Base-by-base conservation (phyloP, 2,797 vertebrate genomes). In the Enteromius radiatus region DNA sequence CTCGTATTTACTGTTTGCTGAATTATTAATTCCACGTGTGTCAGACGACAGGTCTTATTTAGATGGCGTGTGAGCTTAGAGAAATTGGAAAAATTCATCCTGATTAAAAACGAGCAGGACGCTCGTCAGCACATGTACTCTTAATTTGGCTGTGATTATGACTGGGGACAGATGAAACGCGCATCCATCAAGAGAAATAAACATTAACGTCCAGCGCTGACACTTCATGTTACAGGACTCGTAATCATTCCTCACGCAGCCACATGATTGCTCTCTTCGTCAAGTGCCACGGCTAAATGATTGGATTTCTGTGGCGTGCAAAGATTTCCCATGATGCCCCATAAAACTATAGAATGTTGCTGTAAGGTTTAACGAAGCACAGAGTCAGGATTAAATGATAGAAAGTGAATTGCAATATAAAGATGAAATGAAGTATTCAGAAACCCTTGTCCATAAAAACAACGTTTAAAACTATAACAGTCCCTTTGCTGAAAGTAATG, bases 251-350 rank as follows among this genome's bases (percentile, higher is more conserved):
- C 68, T 38, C 28, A 31, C 63, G 19, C 61, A 54, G 81, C 56
- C 81, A 83, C 47, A 82, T 52, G 77, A 78, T 64, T 41, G 38
- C 61, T 49, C 64, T 70, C 12, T 36, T 33, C 61, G 36, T 81
- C 64, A 77, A 77, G 23, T 41, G 47, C 26, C 41, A 47, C 54
- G 38, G 65, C n/a, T 76, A 36, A 83, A 86, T 76, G 71, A 85
- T 81, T 78, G 4, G 67, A 75, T 79, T 79, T 67, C 28, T 69
- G 83, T 45, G 56, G 26, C 12, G 28, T 63, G 64, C 38, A 19
- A 49, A 45, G 63, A 78, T 83, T 63, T 87, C 81, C 81, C 83
- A 79, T 47, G 81, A 77, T 84, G 59, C 59, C n/a, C 4, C 19
- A 28, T 9, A 10, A 12, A 74, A 63, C 70, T 41, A 3, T 10